Base-by-base conservation (phyloP, 1,140 invertebrate species). In the Saccostrea glomerata region DNA sequence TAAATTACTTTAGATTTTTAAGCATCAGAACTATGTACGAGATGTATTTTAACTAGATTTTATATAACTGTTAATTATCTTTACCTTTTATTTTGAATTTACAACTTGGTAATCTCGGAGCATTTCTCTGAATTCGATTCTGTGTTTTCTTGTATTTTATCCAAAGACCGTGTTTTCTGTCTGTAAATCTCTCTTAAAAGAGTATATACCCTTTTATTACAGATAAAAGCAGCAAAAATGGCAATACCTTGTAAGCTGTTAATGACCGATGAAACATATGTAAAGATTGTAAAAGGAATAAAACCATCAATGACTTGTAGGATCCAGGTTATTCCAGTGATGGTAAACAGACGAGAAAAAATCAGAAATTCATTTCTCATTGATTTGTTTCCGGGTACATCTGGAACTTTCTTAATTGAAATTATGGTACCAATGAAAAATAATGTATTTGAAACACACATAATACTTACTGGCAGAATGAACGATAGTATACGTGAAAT, bases 301-400 rank as follows among this genome's bases (percentile, higher is more conserved):
- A 30, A 82, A 47, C 30, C 25, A 25, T 82, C 77, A 30, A 82
- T 82, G 30, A 30, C 30, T 30, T 82, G 77, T 9, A 82, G 23
- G 30, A 0, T 7, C 77, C 77, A 82, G 11, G 77, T 40, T 40
- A 82, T 20, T 30, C 77, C 77, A 82, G 23, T 82, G 12, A 82
- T 47, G 7, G 77, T 30, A 6, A 47, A 40, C 13, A 82, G 30
- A 2, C 77, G 77, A 82, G n/a, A 36, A 82, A 82, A 82, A 20
- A 82, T 82, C 17, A n/a, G 7, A 36, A 82, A 36, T 20, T 82
- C 77, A 47, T 82, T 82, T 30, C 77, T 82, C n/a, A 40, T 30
- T 20, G 25, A 12, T 82, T 82, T 20, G 30, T 82, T 82, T 2
- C 77, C 40, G 6, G 25, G 30, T 12, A 47, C 77, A 13, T 36